Evolutionary conservation across 2,797 vertebrate genomes (phyloP), one percentile per base, ranked within the genome.

Genomic region (Chelonia mydas): DNA sequence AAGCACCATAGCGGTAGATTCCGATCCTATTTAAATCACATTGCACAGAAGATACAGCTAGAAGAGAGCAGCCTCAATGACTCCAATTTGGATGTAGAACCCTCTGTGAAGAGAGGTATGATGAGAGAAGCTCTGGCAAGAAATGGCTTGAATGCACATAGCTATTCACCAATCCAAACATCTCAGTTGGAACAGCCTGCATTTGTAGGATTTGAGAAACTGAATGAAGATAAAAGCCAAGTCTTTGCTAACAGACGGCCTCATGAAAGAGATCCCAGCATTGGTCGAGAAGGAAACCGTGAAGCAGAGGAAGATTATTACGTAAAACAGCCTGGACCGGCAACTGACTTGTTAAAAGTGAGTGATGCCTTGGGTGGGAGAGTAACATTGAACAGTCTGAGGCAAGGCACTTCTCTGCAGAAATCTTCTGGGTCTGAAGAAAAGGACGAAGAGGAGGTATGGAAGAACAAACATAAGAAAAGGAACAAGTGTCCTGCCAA

Each of bases 1-100:
- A 99, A 99, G 95, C 99, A 99, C 94, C 98, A 98, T 96, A 99
- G 99, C 4, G 98, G 97, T 84, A 98, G 98, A 51, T 99, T 99
- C 97, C 98, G 94, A n/a, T 97, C 96, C 41, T 99, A 98, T 83
- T 72, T 99, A 53, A 98, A 98, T 54, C 98, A 98, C 45, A 98
- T 98, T 88, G 98, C 98, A 0, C 98, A 98, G 97, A 98, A 98
- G 90, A 94, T 98, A 92, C 97, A 98, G 82, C 96, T 92, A 33
- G 98, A 99, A 6, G 98, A 98, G 7, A 92, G 86, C 19, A 2
- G 27, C 61, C 96, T 79, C 49, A 96, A 47, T 1, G 95, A 97
- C 54, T 23, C 90, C 23, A 81, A 54, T 55, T 91, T 41, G 1
- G 98, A 97, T 54, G 84, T 91, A 86, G 98, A 98, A 27, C 96